Conservation (phyloP, 1,140 invertebrate species). For the Telenomus remus region DNA sequence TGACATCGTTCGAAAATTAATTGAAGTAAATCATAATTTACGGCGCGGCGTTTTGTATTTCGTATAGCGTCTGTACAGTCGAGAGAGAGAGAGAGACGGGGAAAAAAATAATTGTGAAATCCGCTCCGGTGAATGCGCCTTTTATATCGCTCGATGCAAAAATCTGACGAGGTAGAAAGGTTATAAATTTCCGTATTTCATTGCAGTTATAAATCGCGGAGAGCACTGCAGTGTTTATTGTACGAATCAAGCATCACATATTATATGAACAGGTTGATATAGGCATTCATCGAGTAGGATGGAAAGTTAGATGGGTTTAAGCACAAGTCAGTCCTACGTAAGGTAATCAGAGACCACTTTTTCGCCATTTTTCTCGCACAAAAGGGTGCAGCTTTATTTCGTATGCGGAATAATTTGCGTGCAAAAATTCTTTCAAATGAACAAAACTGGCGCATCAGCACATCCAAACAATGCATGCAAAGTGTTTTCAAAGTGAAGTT, state of each 20-base stretch:
- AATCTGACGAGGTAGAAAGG: slow-evolving; percentile 44
- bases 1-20: not conserved
- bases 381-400: slow-evolving; percentile 38
- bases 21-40: slow-evolving; percentile 34
- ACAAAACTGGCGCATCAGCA: no score
- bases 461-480: no score
- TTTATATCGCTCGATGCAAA: slow-evolving; percentile 26
- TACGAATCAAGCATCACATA: slow-evolving; percentile 29
- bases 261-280: slow-evolving; percentile 46
- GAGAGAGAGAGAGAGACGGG: not conserved
- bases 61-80: not conserved
- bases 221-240: slow-evolving; percentile 30
- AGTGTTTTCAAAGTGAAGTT: no score
- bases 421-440: slow-evolving; percentile 44
- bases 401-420: slow-evolving; percentile 52
- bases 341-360: slow-evolving; percentile 30
- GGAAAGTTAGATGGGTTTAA: slow-evolving; percentile 38
- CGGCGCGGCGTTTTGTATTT: no score
- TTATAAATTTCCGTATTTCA: slow-evolving; percentile 52
- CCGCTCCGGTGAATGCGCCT: not conserved
- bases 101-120: slow-evolving; percentile 39
- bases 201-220: slow-evolving; percentile 42
- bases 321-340: slow-evolving; percentile 36
- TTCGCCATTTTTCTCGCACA: no score
- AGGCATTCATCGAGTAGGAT: slow-evolving; percentile 38